phyloP scores from a whole-genome alignment of 2,888 invertebrate genomes.

The Acanthoscelides obtectus region DNA sequence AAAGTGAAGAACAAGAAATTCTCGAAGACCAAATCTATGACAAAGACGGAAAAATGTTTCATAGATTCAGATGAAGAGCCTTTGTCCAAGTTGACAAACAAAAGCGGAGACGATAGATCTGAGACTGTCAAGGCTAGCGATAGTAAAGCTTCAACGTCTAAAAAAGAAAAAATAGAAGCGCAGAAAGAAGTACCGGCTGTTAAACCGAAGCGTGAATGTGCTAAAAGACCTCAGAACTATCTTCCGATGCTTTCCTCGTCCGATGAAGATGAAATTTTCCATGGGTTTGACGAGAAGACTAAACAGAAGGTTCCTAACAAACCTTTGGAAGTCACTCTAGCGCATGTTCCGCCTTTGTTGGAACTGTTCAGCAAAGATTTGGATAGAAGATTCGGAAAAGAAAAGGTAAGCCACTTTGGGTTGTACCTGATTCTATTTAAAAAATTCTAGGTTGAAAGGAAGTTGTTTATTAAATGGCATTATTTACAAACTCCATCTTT shows the following conservation, averaged over 20 bases:
- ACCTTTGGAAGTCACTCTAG: conserved; percentile 4
- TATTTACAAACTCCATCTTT: no score
- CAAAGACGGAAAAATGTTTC: conserved; percentile 37
- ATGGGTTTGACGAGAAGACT: conserved; percentile 34
- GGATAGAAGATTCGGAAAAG: conserved; percentile 49
- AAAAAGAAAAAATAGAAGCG: conserved; percentile 9
- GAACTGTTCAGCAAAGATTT: conserved; percentile 44
- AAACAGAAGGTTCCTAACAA: conserved; percentile 9
- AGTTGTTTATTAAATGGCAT: no score
- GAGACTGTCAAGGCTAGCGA: conserved; percentile 7
- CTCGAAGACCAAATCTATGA: conserved; percentile 28
- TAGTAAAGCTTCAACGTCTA: conserved; percentile 9
- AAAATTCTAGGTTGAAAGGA: no score
- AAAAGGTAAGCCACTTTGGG: conserved; percentile 39
- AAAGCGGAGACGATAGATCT: conserved; percentile 17
- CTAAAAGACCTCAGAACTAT: conserved; percentile 43
- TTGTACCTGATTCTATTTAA: no score
- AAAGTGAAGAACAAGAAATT: conserved; percentile 30
- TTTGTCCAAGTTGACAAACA: conserved; percentile 52
- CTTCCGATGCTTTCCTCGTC: conserved; percentile 45
- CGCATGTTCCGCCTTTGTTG: conserved; percentile 31
- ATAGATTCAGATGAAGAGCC: conserved; percentile 66
- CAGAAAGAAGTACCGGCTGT: conserved; percentile 8
- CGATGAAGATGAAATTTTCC: conserved; percentile 50
- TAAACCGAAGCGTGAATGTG: conserved; percentile 41